Evolutionary conservation across 2,797 vertebrate genomes (phyloP), one percentile per base, ranked within the genome.

Genomic region (Crax fasciolata): DNA sequence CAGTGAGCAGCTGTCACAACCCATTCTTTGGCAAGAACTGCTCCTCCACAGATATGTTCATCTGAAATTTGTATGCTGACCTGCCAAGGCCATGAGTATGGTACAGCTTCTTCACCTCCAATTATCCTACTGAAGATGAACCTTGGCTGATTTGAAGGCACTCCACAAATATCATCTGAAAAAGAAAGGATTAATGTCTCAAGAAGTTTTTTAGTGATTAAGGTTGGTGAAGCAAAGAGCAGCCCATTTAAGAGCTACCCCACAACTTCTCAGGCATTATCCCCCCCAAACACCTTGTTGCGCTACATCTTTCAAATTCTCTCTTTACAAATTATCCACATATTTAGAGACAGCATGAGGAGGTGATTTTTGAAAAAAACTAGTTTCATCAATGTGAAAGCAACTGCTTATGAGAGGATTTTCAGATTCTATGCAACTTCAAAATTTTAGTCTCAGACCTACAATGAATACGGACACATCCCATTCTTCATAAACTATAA

Each of bases 41-140:
- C 77, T 71, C 93, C 96, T 78, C 96, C 97, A 65, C 93, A 97
- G 61, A 95, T 41, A 66, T 91, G 93, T 91, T 97, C 79, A 49
- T 94, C 94, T 80, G 85, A 94, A 93, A 85, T 96, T 76, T 95
- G 95, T 20, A 97, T 65, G 27, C 94, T 96, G 84, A 97, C 97
- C 39, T 97, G 94, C 97, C 97, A 97, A 71, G 96, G 96, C 97
- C 97, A 97, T 6, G 95, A 97, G 76, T 89, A 49, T 20, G 93
- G 95, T 30, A 93, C 93, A 59, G 95, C 95, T 90, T 97, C 96
- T 86, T 97, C 97, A 30, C 92, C 89, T 73, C 94, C 97, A 48
- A 48, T 84, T 79, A 82, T 95, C 62, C 90, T 85, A 8, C 93
- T 97, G 81, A 94, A 95, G 91, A 97, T 94, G 54, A 97, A 97